Evolutionary conservation across 2,888 invertebrate species (phyloP).

Genomic region (Trissonchulus sp.): DNA sequence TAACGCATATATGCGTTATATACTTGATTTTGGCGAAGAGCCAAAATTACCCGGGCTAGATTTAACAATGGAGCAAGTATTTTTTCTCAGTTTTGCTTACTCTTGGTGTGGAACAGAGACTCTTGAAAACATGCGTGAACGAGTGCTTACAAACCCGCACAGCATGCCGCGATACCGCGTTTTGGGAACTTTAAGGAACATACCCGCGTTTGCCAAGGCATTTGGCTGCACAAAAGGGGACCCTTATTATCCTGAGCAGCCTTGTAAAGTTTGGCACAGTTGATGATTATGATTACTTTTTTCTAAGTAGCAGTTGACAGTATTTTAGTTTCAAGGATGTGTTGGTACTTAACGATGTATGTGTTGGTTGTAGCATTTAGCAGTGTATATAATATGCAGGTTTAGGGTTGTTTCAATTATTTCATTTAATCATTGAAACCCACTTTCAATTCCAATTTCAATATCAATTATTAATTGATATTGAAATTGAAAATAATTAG

Average conservation of each 20-base stretch:
- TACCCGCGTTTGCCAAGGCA: neutral
- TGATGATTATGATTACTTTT: too few species aligned
- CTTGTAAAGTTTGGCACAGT: constrained; percentile 11
- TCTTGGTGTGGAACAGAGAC: neutral
- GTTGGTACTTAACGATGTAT: too few species aligned
- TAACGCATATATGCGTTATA: constrained; percentile 4
- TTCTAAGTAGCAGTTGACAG: too few species aligned
- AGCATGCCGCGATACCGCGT: neutral
- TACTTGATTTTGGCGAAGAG: neutral
- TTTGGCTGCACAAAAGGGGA: constrained; percentile 8
- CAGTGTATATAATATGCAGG: too few species aligned
- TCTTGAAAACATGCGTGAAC: neutral
- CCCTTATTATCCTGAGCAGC: neutral
- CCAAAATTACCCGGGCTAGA: neutral
- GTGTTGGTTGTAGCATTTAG: too few species aligned
- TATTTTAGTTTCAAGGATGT: too few species aligned
- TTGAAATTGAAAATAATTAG: too few species aligned
- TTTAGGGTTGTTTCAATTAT: too few species aligned
- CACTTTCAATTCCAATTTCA: too few species aligned
- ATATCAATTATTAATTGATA: too few species aligned
- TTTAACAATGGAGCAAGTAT: constrained; percentile 5
- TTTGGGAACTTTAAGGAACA: neutral
- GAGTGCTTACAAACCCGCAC: neutral
- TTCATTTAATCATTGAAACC: too few species aligned
- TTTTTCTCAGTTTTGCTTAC: constrained; percentile 14